Evolutionary conservation across 1,140 invertebrate species (phyloP).

Genomic region (Diachasma alloeum): DNA sequence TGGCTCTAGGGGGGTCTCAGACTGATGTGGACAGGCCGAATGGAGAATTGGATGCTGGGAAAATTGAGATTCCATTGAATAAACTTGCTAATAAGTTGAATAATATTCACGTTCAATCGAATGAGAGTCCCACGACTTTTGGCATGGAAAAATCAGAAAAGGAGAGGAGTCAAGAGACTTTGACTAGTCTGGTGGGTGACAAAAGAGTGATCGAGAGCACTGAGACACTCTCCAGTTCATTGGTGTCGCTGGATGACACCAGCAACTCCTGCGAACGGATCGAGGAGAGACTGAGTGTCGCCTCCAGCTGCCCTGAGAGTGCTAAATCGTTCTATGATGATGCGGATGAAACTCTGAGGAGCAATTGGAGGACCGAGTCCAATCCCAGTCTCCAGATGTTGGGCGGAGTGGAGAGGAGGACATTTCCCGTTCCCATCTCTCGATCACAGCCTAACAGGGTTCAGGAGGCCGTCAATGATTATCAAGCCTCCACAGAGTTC

Average conservation of each 20-base stretch:
- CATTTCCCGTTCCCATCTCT: conserved; percentile 12
- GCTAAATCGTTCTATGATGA: conserved; percentile 22
- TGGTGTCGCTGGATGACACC: conserved; percentile 19
- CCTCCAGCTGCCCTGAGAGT: conserved; percentile 19
- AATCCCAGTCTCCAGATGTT: conserved; percentile 18
- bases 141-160: neutral
- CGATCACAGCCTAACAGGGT: conserved; percentile 19
- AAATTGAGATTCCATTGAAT: conserved; percentile 30
- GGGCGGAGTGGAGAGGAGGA: neutral
- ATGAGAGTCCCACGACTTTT: conserved; percentile 18
- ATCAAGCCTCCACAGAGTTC: conserved; percentile 56
- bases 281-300: neutral
- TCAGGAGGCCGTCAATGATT: conserved; percentile 42
- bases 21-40: conserved; percentile 46
- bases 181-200: neutral
- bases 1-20: conserved; percentile 57
- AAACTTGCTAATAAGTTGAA: neutral
- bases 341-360: neutral
- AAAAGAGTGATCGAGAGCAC: conserved; percentile 23
- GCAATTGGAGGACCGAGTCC: conserved; percentile 18
- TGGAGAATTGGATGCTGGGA: conserved; percentile 45
- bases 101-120: conserved; percentile 8
- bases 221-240: conserved; percentile 24
- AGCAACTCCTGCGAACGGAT: neutral
- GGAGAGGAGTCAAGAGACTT: conserved; percentile 30